A percentile compares a stretch with the other conserved stretches of the same genome.
phyloP scores from a whole-genome alignment of 2,888 invertebrate genomes.

The Hirtodrosophila alboralis region DNA sequence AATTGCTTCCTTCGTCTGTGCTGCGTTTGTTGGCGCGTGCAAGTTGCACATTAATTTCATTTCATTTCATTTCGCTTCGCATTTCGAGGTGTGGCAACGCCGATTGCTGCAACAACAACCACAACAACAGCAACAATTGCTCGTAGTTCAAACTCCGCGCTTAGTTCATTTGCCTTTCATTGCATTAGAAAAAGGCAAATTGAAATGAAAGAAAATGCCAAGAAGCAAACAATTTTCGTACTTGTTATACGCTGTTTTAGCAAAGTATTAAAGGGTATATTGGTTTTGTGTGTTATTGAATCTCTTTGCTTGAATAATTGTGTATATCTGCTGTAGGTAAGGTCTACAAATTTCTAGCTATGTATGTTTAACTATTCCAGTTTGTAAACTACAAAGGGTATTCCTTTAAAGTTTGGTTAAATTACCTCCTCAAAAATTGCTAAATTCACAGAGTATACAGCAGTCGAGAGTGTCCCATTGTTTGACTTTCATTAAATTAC shows the following conservation, averaged over 20 bases:
- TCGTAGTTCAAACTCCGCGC: conserved; percentile 75
- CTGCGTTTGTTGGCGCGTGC: conserved; percentile 71
- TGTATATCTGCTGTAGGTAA: too few species aligned
- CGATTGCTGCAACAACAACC: conserved; percentile 62
- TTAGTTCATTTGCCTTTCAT: conserved; percentile 79
- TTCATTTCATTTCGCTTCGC: conserved; percentile 67
- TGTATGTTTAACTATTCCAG: too few species aligned
- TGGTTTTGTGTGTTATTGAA: too few species aligned
- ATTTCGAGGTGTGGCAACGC: conserved; percentile 78
- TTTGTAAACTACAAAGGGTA: too few species aligned
- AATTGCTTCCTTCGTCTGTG: conserved; percentile 24
- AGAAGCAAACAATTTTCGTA: conserved; percentile 66
- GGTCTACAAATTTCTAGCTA: too few species aligned
- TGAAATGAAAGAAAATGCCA: conserved; percentile 72
- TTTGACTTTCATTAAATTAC: too few species aligned
- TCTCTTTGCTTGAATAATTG: too few species aligned
- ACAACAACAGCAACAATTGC: conserved; percentile 34
- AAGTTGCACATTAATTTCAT: conserved; percentile 80
- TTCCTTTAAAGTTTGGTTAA: too few species aligned
- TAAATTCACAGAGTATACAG: too few species aligned
- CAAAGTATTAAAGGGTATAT: too few species aligned
- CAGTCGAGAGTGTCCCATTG: too few species aligned
- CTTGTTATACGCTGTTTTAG: conserved; percentile 20
- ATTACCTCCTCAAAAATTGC: too few species aligned
- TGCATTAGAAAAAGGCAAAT: conserved; percentile 78